Percentiles rank a stretch among this genome's conserved stretches.
Evolutionary conservation across 2,113 vertebrate genomes (phyloP).

Genomic region (Planiliza haematocheilus): DNA sequence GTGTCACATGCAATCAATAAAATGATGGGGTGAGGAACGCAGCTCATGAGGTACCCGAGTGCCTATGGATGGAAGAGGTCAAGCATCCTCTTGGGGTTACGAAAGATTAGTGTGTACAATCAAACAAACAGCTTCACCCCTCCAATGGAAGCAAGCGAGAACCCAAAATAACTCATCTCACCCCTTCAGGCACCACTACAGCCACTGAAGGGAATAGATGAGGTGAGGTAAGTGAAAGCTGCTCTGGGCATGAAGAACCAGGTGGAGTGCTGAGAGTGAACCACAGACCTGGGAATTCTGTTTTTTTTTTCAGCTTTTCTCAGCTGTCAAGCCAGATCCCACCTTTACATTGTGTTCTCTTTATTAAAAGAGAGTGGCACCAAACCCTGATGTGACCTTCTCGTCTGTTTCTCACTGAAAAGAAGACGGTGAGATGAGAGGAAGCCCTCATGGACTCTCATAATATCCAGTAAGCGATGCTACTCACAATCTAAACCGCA

Average conservation of each 20-base stretch:
- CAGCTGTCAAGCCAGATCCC: constrained; percentile 48
- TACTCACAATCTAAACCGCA: neutral
- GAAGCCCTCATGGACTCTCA: neutral
- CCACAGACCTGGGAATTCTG: constrained; percentile 23
- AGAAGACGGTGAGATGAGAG: constrained; percentile 1
- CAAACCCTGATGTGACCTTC: neutral
- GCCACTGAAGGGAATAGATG: constrained; percentile 43
- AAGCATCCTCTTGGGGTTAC: neutral
- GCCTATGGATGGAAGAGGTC: constrained; percentile 10
- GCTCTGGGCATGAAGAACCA: constrained; percentile 52
- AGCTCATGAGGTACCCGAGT: constrained; percentile 11
- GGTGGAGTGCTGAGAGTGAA: constrained; percentile 42
- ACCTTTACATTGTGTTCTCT: constrained; percentile 41
- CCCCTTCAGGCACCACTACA: constrained; percentile 24
- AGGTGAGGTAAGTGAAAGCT: constrained; percentile 39
- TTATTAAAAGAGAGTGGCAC: constrained; percentile 41
- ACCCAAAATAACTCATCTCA: constrained; percentile 55
- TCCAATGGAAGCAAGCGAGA: neutral
- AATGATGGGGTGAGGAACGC: constrained; percentile 17
- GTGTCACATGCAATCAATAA: constrained; percentile 47
- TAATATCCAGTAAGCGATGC: neutral
- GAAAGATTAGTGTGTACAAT: constrained; percentile 1
- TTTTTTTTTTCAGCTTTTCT: constrained; percentile 2
- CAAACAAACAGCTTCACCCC: constrained; percentile 1
- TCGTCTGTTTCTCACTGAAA: neutral